Evolutionary conservation across 92 coral and sea anemone genomes (phyloP).

Genomic region (Epizoanthus scotinus): DNA sequence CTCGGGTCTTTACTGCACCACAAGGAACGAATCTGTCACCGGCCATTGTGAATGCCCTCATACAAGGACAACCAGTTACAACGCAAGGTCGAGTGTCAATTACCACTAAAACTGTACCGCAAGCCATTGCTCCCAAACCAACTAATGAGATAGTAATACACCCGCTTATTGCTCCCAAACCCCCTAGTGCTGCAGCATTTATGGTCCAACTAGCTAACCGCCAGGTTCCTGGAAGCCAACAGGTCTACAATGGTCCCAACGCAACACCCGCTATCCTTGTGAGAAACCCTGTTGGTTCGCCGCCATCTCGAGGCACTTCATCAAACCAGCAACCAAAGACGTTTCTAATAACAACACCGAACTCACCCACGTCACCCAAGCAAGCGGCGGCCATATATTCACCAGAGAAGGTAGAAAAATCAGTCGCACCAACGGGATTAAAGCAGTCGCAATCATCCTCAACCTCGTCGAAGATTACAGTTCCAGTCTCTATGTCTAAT

Average conservation of each 20-base stretch:
- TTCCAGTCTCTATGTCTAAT: neutral
- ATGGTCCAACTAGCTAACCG: neutral
- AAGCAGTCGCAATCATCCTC: neutral
- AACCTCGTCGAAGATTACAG: no score
- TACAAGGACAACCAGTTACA: constrained; percentile 11
- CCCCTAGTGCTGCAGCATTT: neutral
- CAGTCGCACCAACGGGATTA: neutral
- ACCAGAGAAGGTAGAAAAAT: neutral
- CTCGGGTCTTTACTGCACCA: constrained; percentile 28
- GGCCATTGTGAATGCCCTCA: constrained; percentile 4
- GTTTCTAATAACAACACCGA: neutral
- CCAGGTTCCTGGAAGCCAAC: neutral
- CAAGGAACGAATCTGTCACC: constrained; percentile 24
- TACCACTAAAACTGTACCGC: neutral
- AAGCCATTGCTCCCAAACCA: constrained; percentile 38
- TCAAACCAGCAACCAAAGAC: constrained; percentile 14
- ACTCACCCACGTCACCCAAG: neutral
- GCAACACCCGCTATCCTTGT: neutral
- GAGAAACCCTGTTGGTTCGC: neutral
- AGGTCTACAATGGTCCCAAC: neutral
- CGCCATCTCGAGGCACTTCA: neutral
- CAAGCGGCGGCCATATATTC: neutral
- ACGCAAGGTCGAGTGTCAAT: neutral
- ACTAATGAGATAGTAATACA: neutral
- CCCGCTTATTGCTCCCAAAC: neutral